A percentile compares a stretch with the other conserved stretches of the same genome.
Evolutionary conservation across 2,888 invertebrate genomes (phyloP).

Genomic region (Platypus cylindrus): DNA sequence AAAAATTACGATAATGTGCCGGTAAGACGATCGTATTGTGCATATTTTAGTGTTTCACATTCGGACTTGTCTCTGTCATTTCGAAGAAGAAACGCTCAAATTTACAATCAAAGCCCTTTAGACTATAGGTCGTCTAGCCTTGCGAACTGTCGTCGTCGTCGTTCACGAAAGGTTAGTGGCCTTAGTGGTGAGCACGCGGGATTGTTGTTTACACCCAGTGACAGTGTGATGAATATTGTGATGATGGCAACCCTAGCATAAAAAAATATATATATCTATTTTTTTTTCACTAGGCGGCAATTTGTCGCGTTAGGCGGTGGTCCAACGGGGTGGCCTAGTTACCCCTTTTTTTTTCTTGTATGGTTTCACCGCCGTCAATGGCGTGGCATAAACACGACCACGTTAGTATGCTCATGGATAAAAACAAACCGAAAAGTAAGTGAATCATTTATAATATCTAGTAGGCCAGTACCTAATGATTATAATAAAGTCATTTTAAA

Average conservation of each 20-base stretch:
- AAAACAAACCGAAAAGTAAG: conserved; percentile 58
- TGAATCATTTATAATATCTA: too few species aligned
- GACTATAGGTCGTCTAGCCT: conserved; percentile 33
- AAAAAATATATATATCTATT: too few species aligned
- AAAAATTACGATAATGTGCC: too few species aligned
- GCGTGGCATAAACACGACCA: conserved; percentile 67
- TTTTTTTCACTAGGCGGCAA: conserved; percentile 5
- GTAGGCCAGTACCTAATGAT: too few species aligned
- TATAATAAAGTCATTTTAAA: too few species aligned
- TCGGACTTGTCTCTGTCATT: conserved; percentile 19
- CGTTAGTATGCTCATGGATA: conserved; percentile 55
- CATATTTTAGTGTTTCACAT: conserved; percentile 25
- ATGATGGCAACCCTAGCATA: conserved; percentile 30
- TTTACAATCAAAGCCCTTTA: conserved; percentile 29
- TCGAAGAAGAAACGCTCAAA: conserved; percentile 27
- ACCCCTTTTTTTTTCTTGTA: conserved; percentile 12
- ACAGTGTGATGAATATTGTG: conserved; percentile 25
- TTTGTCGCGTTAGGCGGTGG: conserved; percentile 6
- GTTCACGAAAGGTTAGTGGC: conserved; percentile 33
- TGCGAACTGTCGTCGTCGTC: conserved; percentile 24
- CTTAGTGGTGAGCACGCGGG: conserved; percentile 35
- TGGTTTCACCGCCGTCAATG: conserved; percentile 32
- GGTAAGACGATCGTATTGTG: conserved; percentile 26
- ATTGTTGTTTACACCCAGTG: conserved; percentile 37
- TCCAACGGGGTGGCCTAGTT: conserved; percentile 7